Percentiles rank a stretch among this genome's conserved stretches.
These are phyloP conservation scores for Drosophila helvetica DNA, from an alignment of 2,888 invertebrate genomes.

Conservation along the genomic window DNA sequence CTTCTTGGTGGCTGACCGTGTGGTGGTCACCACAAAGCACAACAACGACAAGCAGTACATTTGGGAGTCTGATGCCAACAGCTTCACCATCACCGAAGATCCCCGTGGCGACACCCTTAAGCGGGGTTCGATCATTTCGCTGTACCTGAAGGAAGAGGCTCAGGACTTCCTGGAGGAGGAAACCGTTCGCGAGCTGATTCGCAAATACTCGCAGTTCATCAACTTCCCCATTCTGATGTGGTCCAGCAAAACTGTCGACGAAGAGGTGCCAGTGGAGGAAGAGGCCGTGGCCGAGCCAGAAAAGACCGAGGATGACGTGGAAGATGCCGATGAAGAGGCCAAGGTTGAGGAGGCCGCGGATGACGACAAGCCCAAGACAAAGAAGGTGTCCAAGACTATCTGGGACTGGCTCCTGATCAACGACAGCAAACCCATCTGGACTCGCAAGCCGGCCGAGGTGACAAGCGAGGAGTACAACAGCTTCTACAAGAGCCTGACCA, in stretches of 20 bases:
- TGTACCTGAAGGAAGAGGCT: constrained; percentile 98
- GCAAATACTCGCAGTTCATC: constrained; percentile 99
- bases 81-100: constrained; percentile 95
- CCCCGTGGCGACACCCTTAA: constrained; percentile 96
- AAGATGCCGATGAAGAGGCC: constrained; percentile 83
- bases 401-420: constrained; percentile 99
- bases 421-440: constrained; percentile 99
- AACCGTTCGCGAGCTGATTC: constrained; percentile 94
- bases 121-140: constrained; percentile 93
- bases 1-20: constrained; percentile 97
- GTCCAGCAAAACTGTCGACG: constrained; percentile 90
- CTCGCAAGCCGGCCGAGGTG: constrained; percentile 94
- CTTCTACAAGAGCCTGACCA: constrained; percentile 98
- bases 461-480: constrained; percentile 94
- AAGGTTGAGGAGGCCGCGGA: constrained; percentile 88
- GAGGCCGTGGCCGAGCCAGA: constrained; percentile 85
- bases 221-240: constrained; percentile 99
- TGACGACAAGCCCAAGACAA: constrained; percentile 91
- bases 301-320: constrained; percentile 85
- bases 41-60: constrained; percentile 97
- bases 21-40: constrained; percentile 97
- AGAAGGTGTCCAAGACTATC: constrained; percentile 95
- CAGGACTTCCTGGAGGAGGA: constrained; percentile 97
- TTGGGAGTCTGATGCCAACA: constrained; percentile 98
- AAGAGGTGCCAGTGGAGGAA: constrained; percentile 88